Evolutionary conservation across 2,113 vertebrate species (phyloP), one percentile per base, ranked within the genome.

Genomic region (Mystacornis crossleyi): DNA sequence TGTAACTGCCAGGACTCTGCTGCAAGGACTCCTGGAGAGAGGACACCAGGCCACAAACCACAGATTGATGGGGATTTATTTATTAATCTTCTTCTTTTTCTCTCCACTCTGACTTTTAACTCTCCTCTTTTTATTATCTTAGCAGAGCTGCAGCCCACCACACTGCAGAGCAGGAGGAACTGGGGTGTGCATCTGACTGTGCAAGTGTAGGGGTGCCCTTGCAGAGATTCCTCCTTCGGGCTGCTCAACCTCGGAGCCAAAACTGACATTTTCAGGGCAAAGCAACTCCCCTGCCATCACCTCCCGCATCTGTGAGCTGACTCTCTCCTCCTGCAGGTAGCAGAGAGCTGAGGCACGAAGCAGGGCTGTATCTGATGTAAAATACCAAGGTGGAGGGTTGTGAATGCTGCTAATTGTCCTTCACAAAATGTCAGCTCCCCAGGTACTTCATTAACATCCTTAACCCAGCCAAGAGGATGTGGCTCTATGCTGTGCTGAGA

Each of bases 361-460:
- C 72, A 55, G 50, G 16, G 29, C n/a, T 62, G 29, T n/a, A 2
- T 34, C 34, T 65, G 43, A 40, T 75, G 36, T n/a, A 21, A 93
- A 90, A 94, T 45, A 72, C 25, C 1, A 1, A 65, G 48, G 48
- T 38, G 36, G 62, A 69, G 45, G 40, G 36, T 2, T 72, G 53
- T 57, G 80, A 67, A 20, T 20, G 58, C 67, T 81, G 80, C 54
- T 95, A 70, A 86, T 91, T 86, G 67, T 93, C 55, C 60, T 86
- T 60, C 62, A 73, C 14, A 6, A 86, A 94, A 95, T 92, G 67
- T 66, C 95, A 94, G 64, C 54, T 96, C 95, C 89, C 95, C 72
- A 66, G 83, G 92, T 81, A 42, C 9, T 81, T 87, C 58, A 97
- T 95, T 91, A 95, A 4, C 64, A 60, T 66, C 89, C 48, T 79